Percentiles rank a stretch among this genome's conserved stretches.
phyloP scores from a whole-genome alignment of 1,140 invertebrate species.

The Drosophila orena region DNA sequence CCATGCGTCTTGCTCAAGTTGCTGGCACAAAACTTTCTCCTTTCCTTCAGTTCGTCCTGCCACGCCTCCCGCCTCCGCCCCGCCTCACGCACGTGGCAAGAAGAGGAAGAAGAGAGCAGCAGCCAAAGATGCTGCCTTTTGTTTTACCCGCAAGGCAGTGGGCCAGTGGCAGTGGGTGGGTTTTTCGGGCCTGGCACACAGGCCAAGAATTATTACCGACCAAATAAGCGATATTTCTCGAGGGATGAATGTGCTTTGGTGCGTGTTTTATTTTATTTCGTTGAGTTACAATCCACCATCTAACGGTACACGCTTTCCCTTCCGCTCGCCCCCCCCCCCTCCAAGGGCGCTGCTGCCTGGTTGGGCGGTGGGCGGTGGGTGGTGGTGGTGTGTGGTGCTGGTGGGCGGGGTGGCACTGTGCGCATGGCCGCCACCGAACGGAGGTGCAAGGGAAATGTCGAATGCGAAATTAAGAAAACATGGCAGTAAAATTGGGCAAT shows the following conservation, averaged over 20 bases:
- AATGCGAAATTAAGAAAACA: conserved; percentile 84
- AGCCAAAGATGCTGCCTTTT: conserved; percentile 72
- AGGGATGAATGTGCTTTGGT: conserved; percentile 85
- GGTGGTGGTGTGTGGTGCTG: neutral
- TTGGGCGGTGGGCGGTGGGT: conserved; percentile 1
- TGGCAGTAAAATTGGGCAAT: conserved; percentile 82
- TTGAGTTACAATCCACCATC: conserved; percentile 82
- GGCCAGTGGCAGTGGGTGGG: neutral
- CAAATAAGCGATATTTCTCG: conserved; percentile 85
- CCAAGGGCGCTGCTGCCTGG: conserved; percentile 40
- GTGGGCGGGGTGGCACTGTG: conserved; percentile 30
- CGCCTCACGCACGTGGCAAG: conserved; percentile 71
- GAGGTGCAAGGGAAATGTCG: conserved; percentile 79
- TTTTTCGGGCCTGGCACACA: conserved; percentile 56
- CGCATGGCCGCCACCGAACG: conserved; percentile 67
- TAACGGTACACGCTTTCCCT: conserved; percentile 62
- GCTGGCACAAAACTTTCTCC: conserved; percentile 77
- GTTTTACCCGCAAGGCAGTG: conserved; percentile 36
- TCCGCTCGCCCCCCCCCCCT: conserved; percentile 4
- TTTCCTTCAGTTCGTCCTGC: conserved; percentile 71
- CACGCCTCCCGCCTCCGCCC: conserved; percentile 19
- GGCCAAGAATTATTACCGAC: conserved; percentile 83
- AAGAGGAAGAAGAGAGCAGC: conserved; percentile 38
- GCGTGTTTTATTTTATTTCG: conserved; percentile 85
- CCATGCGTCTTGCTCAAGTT: conserved; percentile 70